Evolutionary conservation across 2,113 vertebrate genomes (phyloP).

Genomic region (Coryphaenoides rupestris): DNA sequence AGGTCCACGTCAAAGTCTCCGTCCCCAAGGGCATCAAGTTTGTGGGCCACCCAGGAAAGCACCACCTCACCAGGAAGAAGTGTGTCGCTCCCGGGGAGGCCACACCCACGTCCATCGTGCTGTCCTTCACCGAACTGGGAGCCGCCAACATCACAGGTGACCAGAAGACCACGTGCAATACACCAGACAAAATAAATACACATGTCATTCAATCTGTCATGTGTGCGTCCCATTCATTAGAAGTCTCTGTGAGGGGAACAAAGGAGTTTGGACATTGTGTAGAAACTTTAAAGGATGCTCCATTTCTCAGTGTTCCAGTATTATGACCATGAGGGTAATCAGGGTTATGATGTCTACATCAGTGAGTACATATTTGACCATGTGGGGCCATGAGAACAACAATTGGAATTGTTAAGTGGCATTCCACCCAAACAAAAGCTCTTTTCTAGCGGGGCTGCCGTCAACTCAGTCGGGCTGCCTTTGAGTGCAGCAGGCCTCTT

Average conservation of each 20-base stretch:
- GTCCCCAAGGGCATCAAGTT: conserved; percentile 87
- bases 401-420: conserved; percentile 28
- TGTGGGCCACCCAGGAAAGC: conserved; percentile 86
- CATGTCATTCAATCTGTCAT: too few relatives aligned
- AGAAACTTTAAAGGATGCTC: not conserved
- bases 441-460: conserved; percentile 14
- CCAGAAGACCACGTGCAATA: not conserved
- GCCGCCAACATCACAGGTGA: conserved; percentile 85
- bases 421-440: conserved; percentile 3
- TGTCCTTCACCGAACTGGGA: conserved; percentile 85
- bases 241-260: not conserved
- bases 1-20: conserved; percentile 88
- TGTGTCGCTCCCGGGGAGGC: conserved; percentile 82
- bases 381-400: conserved; percentile 5
- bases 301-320: not conserved
- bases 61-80: conserved; percentile 85
- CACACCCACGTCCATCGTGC: conserved; percentile 81
- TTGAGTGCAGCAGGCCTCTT: not conserved
- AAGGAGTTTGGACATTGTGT: not conserved
- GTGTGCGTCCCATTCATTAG: too few relatives aligned
- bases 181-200: too few relatives aligned
- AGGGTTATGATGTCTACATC: conserved; percentile 13
- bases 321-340: not conserved
- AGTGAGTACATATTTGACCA: conserved; percentile 3
- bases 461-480: conserved; percentile 33